These are phyloP conservation scores for Bolborhynchus lineola DNA, from an alignment of 2,113 vertebrate genomes.

Conservation along the genomic window DNA sequence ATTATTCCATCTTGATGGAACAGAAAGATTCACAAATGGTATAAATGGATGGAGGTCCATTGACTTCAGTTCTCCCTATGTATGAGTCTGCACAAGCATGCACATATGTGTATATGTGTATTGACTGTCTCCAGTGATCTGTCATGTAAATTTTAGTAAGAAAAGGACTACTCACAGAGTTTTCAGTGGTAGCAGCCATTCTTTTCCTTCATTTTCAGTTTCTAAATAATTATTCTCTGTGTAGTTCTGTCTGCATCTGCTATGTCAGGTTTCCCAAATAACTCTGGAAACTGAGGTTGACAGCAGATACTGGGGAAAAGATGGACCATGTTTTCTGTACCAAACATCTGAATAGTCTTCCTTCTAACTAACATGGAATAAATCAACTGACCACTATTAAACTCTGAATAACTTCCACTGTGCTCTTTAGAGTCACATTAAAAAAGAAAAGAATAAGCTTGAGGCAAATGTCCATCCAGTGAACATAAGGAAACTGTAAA, in stretches of 20 bases:
- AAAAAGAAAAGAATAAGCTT: neutral
- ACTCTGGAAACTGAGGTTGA: fast-evolving
- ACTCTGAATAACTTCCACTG: neutral
- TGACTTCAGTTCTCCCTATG: neutral
- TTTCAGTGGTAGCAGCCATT: neutral
- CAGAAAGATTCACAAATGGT: neutral
- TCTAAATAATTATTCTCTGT: neutral
- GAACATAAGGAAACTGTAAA: neutral
- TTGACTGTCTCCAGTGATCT: neutral
- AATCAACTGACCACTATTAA: neutral
- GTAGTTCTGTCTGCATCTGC: neutral
- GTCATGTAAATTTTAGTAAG: neutral
- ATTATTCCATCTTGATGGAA: neutral
- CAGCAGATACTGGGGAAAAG: neutral
- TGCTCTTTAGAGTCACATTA: neutral
- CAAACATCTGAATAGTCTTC: neutral
- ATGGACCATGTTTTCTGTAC: neutral
- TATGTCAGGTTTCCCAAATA: neutral
- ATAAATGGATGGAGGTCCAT: neutral
- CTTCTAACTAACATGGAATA: neutral
- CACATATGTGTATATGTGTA: fast-evolving
- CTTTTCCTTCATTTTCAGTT: neutral
- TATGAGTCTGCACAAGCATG: neutral
- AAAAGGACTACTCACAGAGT: neutral
- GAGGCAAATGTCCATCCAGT: neutral